Base-by-base conservation (phyloP, 2,113 vertebrate species). In the Pseudorectes ferrugineus region DNA sequence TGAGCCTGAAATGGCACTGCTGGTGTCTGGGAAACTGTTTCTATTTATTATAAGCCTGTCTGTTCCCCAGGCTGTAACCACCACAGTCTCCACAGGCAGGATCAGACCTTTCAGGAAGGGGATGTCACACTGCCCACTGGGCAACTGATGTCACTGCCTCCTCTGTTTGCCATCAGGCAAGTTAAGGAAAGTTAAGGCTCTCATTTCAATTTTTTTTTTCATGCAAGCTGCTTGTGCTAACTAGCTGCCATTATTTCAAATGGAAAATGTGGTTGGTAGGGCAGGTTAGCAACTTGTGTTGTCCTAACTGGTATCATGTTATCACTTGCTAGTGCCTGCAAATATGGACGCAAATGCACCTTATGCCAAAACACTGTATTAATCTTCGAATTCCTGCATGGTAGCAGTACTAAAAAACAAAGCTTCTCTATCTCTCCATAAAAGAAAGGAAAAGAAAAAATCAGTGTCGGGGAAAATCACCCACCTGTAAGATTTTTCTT, bases 201-300 rank as follows among this genome's bases (percentile, higher is more conserved):
- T 46, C 8, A 0, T 33, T 74, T 48, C 8, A 51, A 19, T 51
- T 78, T 68, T 63, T 25, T 68, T 78, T 68, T 63, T 25, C 17
- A 84, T 45, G 38, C n/a, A 76, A 78, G 58, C 28, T 57, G 51
- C 54, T 80, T 86, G 26, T 85, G 40, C n/a, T 83, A 91, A 88
- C 22, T 20, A 94, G 65, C 68, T 81, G 81, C n/a, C 10, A 9
- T 67, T 89, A 70, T 72, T 95, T 78, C 45, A 75, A 73, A 80
- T 23, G 78, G 77, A 85, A 95, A 89, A 59, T 58, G 52, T 75
- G 63, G 63, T 62, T 54, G 45, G 62, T 51, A 61, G 77, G 51
- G 66, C 20, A n/a, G 35, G n/a, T 70, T 85, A 74, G 36, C 46
- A 72, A 88, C 35, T 73, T 48, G 12, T 4, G 35, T 42, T 74